A percentile compares a stretch with the other conserved stretches of the same genome.
Evolutionary conservation across 2,797 vertebrate genomes (phyloP).

Genomic region (Hybognathus amarus): DNA sequence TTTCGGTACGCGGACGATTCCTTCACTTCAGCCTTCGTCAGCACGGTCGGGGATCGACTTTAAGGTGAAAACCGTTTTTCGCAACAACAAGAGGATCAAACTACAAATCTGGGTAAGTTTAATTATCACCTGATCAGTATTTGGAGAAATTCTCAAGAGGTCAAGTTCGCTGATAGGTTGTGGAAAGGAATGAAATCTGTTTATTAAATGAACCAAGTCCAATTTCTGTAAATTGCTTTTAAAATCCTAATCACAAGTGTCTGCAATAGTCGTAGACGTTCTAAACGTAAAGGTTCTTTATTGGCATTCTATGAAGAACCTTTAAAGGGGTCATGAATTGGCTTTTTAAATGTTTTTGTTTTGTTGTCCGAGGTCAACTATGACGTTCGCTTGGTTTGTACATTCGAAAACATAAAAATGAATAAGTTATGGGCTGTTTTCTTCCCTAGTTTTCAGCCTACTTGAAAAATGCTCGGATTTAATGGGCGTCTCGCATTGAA

Average conservation of each 20-base stretch:
- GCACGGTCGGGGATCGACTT: constrained; percentile 86
- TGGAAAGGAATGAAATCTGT: background rate
- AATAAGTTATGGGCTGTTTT: too few species aligned
- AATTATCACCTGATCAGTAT: background rate
- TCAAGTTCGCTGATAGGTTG: background rate
- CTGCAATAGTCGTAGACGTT: background rate
- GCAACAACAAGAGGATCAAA: constrained; percentile 84
- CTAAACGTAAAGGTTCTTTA: background rate
- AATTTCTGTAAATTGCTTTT: background rate
- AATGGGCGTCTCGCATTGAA: too few species aligned
- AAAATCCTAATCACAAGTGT: background rate
- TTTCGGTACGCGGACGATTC: constrained; percentile 84
- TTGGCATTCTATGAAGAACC: background rate
- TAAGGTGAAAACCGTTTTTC: constrained; percentile 84
- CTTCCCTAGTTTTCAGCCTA: too few species aligned
- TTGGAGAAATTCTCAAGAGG: background rate
- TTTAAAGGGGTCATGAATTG: too few species aligned
- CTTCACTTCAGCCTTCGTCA: constrained; percentile 83
- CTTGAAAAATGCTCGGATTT: too few species aligned
- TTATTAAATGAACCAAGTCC: background rate
- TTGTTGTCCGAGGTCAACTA: too few species aligned
- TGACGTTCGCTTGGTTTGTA: too few species aligned
- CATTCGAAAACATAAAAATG: too few species aligned
- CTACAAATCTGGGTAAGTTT: constrained; percentile 85
- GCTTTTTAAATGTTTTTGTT: too few species aligned